phyloP scores from a whole-genome alignment of 2,888 invertebrate genomes.

The Sesia apiformis region DNA sequence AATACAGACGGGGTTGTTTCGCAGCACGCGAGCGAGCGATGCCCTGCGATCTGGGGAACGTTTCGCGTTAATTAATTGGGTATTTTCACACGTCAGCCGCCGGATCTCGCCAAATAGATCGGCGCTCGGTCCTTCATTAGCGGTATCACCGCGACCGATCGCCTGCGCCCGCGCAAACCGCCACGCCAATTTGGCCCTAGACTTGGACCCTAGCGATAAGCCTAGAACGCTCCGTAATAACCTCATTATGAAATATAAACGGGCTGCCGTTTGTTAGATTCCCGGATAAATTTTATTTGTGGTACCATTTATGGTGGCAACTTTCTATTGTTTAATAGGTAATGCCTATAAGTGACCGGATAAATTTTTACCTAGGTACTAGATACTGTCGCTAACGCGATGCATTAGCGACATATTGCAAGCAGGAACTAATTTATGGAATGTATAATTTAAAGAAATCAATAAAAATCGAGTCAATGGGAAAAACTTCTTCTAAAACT shows the following conservation, averaged over 20 bases:
- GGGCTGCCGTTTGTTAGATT: conserved; percentile 47
- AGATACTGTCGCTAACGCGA: too few relatives aligned
- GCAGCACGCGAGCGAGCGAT: conserved; percentile 57
- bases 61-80: conserved; percentile 73
- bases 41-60: conserved; percentile 44
- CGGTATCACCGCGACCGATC: conserved; percentile 61
- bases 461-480: too few relatives aligned
- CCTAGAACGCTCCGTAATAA: conserved; percentile 66
- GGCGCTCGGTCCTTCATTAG: conserved; percentile 69
- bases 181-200: conserved; percentile 72
- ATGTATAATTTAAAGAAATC: too few relatives aligned
- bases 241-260: conserved; percentile 69
- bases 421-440: too few relatives aligned
- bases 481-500: too few relatives aligned
- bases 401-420: too few relatives aligned
- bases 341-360: too few relatives aligned
- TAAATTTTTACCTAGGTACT: too few relatives aligned
- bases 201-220: conserved; percentile 60
- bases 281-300: conserved; percentile 22
- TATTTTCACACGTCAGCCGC: conserved; percentile 73
- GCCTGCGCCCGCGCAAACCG: conserved; percentile 55
- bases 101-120: conserved; percentile 73
- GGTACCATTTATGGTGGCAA: background rate
- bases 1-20: conserved; percentile 31
- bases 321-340: too few relatives aligned